A percentile compares a stretch with the other conserved stretches of the same genome.
Conservation (phyloP, 2,113 vertebrate genomes). For the Anolis carolinensis region DNA sequence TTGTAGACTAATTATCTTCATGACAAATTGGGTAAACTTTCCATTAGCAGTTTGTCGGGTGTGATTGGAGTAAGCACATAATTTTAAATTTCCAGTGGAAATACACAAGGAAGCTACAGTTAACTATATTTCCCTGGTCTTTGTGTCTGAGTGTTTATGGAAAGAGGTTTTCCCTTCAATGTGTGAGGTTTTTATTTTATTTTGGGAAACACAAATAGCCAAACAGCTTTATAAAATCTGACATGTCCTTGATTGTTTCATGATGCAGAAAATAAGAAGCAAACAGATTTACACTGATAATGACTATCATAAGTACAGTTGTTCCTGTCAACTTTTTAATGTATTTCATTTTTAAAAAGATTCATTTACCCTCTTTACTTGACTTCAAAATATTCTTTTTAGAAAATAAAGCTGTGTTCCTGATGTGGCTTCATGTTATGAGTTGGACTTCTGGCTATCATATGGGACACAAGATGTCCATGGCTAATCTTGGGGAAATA, state of each 20-base stretch:
- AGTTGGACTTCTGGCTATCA: conserved; percentile 52
- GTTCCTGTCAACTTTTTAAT: not conserved
- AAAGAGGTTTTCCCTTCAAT: not conserved
- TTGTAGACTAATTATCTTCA: not conserved
- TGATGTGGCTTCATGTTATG: conserved; percentile 51
- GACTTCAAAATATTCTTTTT: conserved; percentile 36
- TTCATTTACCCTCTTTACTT: conserved; percentile 7
- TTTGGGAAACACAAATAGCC: not conserved
- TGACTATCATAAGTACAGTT: not conserved
- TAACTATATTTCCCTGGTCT: not conserved
- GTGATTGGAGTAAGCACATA: not conserved
- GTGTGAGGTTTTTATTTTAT: not conserved
- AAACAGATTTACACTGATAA: not conserved
- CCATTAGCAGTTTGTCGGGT: not conserved
- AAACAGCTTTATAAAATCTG: not conserved
- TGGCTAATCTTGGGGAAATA: conserved; percentile 44
- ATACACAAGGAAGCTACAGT: not conserved
- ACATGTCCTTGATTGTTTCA: not conserved
- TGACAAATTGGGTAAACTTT: not conserved
- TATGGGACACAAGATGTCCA: conserved; percentile 45
- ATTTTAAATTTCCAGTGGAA: not conserved
- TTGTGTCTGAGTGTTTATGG: not conserved
- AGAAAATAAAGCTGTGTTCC: conserved; percentile 54
- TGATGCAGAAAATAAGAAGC: not conserved
- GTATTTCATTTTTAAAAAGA: not conserved